phyloP scores from a whole-genome alignment of 2,113 vertebrate genomes.

The Vireo altiloquus region DNA sequence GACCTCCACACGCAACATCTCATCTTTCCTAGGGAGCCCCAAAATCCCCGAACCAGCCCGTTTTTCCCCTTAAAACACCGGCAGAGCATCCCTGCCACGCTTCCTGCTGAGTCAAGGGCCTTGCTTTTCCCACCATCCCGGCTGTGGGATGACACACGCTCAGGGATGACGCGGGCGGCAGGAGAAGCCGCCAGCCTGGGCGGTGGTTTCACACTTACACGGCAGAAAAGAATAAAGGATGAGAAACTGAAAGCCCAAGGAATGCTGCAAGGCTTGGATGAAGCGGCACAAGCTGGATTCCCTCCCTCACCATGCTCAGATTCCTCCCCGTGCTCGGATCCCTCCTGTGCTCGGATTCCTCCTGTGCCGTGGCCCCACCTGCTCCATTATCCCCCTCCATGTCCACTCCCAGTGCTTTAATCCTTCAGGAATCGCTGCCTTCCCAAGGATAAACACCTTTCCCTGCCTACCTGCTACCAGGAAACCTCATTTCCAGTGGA shows the following conservation, averaged over 20 bases:
- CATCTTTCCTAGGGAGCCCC: fast-evolving
- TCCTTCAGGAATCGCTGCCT: not conserved
- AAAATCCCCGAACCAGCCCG: fast-evolving
- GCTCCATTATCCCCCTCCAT: not conserved
- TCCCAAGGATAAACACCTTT: not conserved
- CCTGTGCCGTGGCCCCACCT: fast-evolving
- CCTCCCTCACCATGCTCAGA: no score
- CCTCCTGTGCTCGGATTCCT: no score
- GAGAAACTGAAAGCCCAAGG: not conserved
- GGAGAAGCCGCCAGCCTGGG: not conserved
- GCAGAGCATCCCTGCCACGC: not conserved
- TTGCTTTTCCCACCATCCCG: not conserved
- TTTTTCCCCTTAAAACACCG: fast-evolving
- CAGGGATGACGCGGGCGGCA: not conserved
- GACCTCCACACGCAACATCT: fast-evolving
- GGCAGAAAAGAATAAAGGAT: not conserved
- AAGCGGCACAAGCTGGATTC: not conserved
- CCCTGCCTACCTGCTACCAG: not conserved
- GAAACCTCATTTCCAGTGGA: not conserved
- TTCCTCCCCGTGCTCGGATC: no score
- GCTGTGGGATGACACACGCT: not conserved
- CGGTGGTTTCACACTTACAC: not conserved
- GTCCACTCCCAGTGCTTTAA: fast-evolving
- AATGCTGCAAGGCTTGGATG: fast-evolving
- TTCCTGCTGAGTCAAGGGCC: slow-evolving; percentile 3